phyloP scores from a whole-genome alignment of 2,113 vertebrate genomes.

The Pyrgilauda ruficollis region DNA sequence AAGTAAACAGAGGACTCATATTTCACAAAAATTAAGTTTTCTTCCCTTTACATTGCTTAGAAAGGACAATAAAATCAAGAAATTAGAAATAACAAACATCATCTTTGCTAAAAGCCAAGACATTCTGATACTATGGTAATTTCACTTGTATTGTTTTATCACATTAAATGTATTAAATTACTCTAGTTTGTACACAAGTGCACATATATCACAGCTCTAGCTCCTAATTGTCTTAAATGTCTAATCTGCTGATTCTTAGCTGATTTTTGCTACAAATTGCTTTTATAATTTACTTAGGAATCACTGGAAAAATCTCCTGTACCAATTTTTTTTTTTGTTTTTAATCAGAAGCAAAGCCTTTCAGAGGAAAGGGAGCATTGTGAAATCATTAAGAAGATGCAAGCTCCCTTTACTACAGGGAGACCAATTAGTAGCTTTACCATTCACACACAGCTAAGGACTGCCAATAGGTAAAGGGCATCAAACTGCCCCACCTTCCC shows the following conservation, averaged over 20 bases:
- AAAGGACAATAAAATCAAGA: background rate
- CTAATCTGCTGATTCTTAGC: background rate
- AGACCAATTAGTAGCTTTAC: background rate
- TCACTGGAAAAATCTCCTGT: background rate
- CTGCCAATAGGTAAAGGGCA: background rate
- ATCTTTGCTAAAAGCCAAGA: fast-evolving
- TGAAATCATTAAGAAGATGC: background rate
- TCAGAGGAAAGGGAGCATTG: background rate
- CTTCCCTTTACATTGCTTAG: background rate
- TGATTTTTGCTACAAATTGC: background rate
- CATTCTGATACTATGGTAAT: background rate
- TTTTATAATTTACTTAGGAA: background rate
- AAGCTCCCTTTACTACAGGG: background rate
- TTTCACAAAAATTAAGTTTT: background rate
- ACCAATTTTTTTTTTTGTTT: background rate
- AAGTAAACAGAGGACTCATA: background rate
- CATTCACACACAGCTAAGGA: background rate
- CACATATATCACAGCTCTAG: background rate
- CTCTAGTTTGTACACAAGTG: background rate
- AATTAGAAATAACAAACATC: background rate
- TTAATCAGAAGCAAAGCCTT: background rate
- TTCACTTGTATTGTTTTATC: background rate
- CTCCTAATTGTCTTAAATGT: background rate
- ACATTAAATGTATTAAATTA: background rate
- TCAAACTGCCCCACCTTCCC: background rate